These are phyloP conservation scores for Isotomurus palustris DNA, from an alignment of 2,888 invertebrate genomes.

Conservation along the genomic window DNA sequence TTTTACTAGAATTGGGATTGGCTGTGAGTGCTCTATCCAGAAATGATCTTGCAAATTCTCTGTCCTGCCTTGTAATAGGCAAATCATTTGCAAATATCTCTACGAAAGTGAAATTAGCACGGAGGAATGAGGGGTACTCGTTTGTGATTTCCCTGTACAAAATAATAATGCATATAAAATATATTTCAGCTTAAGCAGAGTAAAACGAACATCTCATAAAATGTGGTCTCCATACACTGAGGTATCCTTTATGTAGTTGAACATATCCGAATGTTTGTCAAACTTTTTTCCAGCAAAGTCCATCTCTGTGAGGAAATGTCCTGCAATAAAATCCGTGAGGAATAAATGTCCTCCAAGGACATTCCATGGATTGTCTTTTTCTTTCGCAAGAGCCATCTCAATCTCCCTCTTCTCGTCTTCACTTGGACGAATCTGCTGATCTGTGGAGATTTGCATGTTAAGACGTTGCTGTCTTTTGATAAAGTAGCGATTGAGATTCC, in stretches of 20 bases:
- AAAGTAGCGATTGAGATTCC: background rate
- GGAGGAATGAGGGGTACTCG: background rate
- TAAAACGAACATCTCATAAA: background rate
- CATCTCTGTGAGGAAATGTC: background rate
- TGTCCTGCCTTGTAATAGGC: conserved; percentile 5
- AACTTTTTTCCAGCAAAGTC: background rate
- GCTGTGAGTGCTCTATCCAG: background rate
- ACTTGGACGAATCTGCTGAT: background rate
- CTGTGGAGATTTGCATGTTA: background rate
- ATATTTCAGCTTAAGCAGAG: background rate
- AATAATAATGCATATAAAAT: background rate
- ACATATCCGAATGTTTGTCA: conserved; percentile 1
- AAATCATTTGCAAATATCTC: conserved; percentile 7
- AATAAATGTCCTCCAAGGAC: background rate
- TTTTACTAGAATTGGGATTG: conserved; percentile 5
- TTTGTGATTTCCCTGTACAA: background rate
- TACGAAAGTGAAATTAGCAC: conserved; percentile 5
- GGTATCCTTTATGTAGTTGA: background rate
- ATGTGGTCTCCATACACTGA: background rate
- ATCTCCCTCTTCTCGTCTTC: background rate
- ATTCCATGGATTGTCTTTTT: background rate
- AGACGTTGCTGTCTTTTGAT: background rate
- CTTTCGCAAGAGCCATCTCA: background rate
- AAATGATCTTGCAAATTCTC: background rate
- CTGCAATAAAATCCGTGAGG: background rate